Evolutionary conservation across 2,113 vertebrate species (phyloP), one percentile per base, ranked within the genome.

Genomic region (Gasterosteus aculeatus): DNA sequence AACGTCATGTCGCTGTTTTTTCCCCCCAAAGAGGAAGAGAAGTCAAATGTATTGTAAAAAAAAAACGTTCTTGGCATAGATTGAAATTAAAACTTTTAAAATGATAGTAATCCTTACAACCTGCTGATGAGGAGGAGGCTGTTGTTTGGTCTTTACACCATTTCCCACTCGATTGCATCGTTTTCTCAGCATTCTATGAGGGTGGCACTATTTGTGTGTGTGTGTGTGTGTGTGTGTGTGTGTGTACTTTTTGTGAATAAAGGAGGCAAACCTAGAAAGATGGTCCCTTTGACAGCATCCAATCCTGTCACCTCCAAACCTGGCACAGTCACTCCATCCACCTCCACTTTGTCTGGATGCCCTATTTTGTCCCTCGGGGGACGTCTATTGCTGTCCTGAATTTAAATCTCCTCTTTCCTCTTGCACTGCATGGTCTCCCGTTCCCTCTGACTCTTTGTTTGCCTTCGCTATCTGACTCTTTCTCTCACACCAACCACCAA

Each of bases 321-420:
- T 53, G 56, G 53, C 41, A n/a, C 80, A 56, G 64, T 72, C 78
- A 29, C 79, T 56, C 61, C 61, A 14, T 72, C 56, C 35, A n/a
- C 56, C 33, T 53, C 14, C 53, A 26, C 44, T n/a, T 56, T 65
- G 44, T 60, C 72, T 31, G 61, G 29, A 53, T 70, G 67, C n/a
- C 76, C 29, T 68, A 47, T 75, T 82, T 84, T 67, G 76, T 81
- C 72, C 83, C 76, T 63, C 72, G 64, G 39, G 51, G 58, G 81
- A 77, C 74, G 84, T 76, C 69, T 81, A 87, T 83, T 84, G 71
- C 77, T 86, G 72, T 1, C 44, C 69, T 81, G 81, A 81, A 81
- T 90, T 73, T 73, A 86, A 86, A 81, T 69, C 68, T 4, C 2
- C 38, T 33, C 38, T 61, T 8, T 35, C 33, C 57, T 15, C 56